Evolutionary conservation across 2,113 vertebrate species (phyloP), one percentile per base, ranked within the genome.

Genomic region (Sprattus sprattus): DNA sequence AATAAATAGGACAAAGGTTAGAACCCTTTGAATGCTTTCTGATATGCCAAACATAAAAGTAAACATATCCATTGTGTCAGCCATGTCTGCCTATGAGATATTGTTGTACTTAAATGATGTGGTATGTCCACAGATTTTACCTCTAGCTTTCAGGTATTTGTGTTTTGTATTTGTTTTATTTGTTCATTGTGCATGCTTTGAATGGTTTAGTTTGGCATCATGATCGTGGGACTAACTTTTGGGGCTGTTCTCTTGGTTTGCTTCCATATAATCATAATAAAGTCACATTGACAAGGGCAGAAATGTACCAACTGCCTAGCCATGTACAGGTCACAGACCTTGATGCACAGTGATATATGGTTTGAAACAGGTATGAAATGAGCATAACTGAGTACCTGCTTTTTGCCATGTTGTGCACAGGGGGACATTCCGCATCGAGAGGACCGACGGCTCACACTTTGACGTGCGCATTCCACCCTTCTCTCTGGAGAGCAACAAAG

Each of bases 401-500:
- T 67, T 87, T 4, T 88, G 82, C 83, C 9, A 11, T 78, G 28
- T 28, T 32, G 71, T 78, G 32, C 25, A 78, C 71, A 98, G 98
- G 98, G 98, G 98, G 50, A 99, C 98, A 0, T 99, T 99, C 92
- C 97, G 98, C 54, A 98, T 99, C 6, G 98, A 99, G 92, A 96
- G 97, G 91, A 97, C 97, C 0, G 97, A 99, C 52, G 97, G 97
- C 83, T 99, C 97, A 92, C 97, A 98, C 92, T 99, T 99, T 44
- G 98, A 99, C 45, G 97, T 99, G 88, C 96, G 98, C 92, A 99
- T 99, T 94, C 98, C 98, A 82, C 98, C 98, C 15, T 99, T 99
- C 93, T 99, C 98, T 82, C 93, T 99, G 95, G 98, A 99, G 93
- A 99, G 98, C 95, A 99, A 99, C 95, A 99, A 99, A 94, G 98